Evolutionary conservation across 1,140 invertebrate species (phyloP).

Genomic region (Drosophila eugracilis): DNA sequence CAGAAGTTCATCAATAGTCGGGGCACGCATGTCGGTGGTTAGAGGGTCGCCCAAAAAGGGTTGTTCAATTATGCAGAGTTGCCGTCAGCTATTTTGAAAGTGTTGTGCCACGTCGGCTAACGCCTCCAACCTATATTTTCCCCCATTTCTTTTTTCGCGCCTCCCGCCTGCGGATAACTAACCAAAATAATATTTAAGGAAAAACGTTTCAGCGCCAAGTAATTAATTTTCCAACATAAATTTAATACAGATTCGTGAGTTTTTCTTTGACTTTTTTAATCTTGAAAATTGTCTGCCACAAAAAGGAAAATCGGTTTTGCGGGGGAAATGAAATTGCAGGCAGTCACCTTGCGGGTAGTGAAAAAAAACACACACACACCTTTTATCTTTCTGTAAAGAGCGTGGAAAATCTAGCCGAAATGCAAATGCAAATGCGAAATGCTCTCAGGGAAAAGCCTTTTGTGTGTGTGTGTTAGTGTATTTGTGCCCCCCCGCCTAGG

Average conservation of each 20-base stretch:
- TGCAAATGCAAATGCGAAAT: slow-evolving; percentile 38
- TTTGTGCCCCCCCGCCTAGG: slow-evolving; percentile 35
- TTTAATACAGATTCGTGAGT: slow-evolving; percentile 59
- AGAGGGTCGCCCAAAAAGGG: slow-evolving; percentile 12
- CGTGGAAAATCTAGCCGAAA: too few species aligned
- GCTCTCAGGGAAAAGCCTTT: slow-evolving; percentile 30
- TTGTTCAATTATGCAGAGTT: slow-evolving; percentile 47
- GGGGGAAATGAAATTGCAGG: slow-evolving; percentile 37
- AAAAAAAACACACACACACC: too few species aligned
- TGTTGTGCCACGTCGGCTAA: slow-evolving; percentile 4
- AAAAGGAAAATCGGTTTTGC: neutral
- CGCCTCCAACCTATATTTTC: neutral
- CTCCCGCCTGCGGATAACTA: neutral
- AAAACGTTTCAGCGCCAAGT: neutral
- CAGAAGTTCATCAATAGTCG: slow-evolving; percentile 68
- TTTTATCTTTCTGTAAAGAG: slow-evolving; percentile 6
- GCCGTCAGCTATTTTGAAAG: slow-evolving; percentile 42
- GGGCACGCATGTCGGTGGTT: slow-evolving; percentile 39
- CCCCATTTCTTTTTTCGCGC: too few species aligned
- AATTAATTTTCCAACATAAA: slow-evolving; percentile 57
- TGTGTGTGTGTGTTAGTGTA: slow-evolving; percentile 15
- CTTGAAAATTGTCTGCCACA: slow-evolving; percentile 55
- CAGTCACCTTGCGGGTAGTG: slow-evolving; percentile 13
- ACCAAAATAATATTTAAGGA: neutral
- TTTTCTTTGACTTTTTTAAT: slow-evolving; percentile 60